Evolutionary conservation across 2,113 vertebrate genomes (phyloP).

Genomic region (Rhodinocichla rosea): DNA sequence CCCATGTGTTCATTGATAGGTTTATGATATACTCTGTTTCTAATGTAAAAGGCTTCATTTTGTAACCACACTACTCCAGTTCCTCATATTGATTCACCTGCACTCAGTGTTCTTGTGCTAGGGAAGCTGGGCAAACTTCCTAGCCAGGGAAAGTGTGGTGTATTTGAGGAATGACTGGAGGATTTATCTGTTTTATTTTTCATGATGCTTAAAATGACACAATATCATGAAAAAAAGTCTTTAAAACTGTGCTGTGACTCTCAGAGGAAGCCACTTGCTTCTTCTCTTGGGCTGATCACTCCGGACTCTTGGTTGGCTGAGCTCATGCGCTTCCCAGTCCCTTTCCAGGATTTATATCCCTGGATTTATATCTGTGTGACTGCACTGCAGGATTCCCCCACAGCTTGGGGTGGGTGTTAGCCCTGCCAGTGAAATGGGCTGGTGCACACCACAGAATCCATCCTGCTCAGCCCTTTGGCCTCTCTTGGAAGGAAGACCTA

Average conservation of each 20-base stretch:
- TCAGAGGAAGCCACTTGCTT: background rate
- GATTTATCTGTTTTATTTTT: background rate
- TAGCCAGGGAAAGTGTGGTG: background rate
- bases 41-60: background rate
- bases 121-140: background rate
- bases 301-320: background rate
- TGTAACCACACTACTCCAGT: background rate
- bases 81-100: background rate
- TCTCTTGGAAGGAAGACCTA: background rate
- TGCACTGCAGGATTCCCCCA: no score
- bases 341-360: background rate
- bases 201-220: background rate
- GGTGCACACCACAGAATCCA: background rate
- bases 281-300: background rate
- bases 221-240: background rate
- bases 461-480: background rate
- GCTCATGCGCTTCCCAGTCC: background rate
- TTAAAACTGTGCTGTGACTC: background rate
- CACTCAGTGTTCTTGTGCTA: background rate
- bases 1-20: background rate
- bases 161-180: background rate
- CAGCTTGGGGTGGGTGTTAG: background rate
- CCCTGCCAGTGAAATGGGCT: accelerated
- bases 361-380: background rate
- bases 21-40: background rate